Evolutionary conservation across 2,113 vertebrate species (phyloP), one percentile per base, ranked within the genome.

Genomic region (Archilochus colubris): DNA sequence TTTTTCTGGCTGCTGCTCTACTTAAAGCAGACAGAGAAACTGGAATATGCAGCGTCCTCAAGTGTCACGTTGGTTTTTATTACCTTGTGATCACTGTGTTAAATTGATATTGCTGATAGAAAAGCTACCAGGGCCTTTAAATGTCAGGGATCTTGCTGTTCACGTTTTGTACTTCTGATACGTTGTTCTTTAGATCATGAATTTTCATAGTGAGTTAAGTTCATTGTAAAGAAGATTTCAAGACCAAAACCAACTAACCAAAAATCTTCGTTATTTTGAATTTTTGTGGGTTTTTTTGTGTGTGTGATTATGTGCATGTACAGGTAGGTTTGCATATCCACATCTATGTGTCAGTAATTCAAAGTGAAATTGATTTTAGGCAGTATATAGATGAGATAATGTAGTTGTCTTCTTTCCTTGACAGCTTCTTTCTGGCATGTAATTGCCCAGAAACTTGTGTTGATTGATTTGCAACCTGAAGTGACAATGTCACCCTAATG

Each of bases 221-320:
- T 50, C 83, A 28, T 58, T n/a, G 27, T 36, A 58, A 50, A 77
- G 40, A 62, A n/a, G 8, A 0, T 59, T 82, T 81, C 30, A 30
- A 69, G 28, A 48, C 38, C 80, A 48, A 31, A 68, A 75, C 38
- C 2, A 73, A 75, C 50, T 11, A 40, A 40, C 40, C 40, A 22
- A 50, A 50, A 69, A 14, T 40, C 51, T 76, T 59, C 10, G 36
- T 80, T 84, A 74, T 74, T 25, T 59, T 68, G 51, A 10, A 3
- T 40, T 13, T 40, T 40, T 40, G 11, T 40, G 10, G 10, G 36
- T 40, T 82, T 72, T 25, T 44, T 3, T 36, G 10, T 21, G 25
- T 38, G 6, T 7, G 1, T 10, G 17, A 9, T 6, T 13, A 10
- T 21, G 13, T 13, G 4, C 1, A 0, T 33, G 16, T 54, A 23